These are phyloP conservation scores for Ranitomeya imitator DNA, from an alignment of 2,113 vertebrate genomes.

Conservation along the genomic window DNA sequence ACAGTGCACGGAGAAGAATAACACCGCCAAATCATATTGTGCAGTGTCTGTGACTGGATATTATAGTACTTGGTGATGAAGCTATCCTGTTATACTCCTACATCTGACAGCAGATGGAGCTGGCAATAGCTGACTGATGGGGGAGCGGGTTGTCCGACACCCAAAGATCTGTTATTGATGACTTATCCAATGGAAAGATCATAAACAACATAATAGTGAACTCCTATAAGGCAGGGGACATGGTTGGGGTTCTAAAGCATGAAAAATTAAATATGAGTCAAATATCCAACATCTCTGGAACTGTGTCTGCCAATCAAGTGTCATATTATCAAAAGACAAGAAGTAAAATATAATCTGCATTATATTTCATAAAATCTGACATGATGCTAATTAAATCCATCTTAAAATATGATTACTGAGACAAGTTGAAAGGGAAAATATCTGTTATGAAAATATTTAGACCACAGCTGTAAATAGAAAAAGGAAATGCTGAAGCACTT, in stretches of 20 bases:
- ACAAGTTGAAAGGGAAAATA: background rate
- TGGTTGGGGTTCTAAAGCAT: background rate
- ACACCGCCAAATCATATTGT: too few species aligned
- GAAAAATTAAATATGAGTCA: background rate
- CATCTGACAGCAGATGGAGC: too few species aligned
- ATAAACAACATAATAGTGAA: too few species aligned
- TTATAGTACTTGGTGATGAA: too few species aligned
- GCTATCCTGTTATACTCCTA: too few species aligned
- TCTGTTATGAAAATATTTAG: constrained; percentile 1
- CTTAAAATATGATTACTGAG: constrained; percentile 19
- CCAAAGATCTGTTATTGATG: too few species aligned
- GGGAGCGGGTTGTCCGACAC: too few species aligned
- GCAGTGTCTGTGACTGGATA: too few species aligned
- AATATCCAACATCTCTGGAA: background rate
- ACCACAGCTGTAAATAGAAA: background rate
- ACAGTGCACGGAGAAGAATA: too few species aligned
- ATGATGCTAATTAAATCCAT: constrained; percentile 24
- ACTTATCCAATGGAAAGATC: too few species aligned
- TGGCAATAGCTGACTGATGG: too few species aligned
- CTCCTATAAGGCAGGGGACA: background rate
- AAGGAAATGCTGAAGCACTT: background rate
- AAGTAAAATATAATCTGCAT: background rate
- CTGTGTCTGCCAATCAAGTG: constrained; percentile 15
- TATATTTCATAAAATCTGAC: constrained; percentile 16
- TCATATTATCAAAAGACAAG: background rate